Evolutionary conservation across 2,797 vertebrate species (phyloP).

Genomic region (Typhlichthys subterraneus): DNA sequence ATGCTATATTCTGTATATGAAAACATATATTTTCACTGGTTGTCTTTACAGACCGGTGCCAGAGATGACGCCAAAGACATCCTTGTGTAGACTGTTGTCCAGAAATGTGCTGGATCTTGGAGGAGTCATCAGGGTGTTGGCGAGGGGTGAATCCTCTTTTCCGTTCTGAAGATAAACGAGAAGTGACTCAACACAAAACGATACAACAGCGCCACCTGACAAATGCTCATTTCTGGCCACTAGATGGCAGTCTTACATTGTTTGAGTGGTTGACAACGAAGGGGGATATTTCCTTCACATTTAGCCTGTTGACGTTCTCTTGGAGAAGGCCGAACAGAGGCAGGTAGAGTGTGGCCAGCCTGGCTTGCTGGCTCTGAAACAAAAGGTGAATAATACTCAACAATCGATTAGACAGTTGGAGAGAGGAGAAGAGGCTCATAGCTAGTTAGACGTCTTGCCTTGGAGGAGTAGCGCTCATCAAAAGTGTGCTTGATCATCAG

Average conservation of each 20-base stretch:
- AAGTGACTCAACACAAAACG: not conserved
- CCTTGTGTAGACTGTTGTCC: constrained; percentile 92
- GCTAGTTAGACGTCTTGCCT: constrained; percentile 69
- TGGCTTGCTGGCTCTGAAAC: constrained; percentile 91
- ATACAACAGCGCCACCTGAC: not conserved
- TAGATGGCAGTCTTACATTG: constrained; percentile 81
- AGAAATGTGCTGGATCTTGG: constrained; percentile 85
- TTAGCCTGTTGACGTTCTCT: constrained; percentile 94
- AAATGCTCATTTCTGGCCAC: constrained; percentile 40
- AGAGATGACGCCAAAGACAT: constrained; percentile 95
- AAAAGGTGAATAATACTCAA: constrained; percentile 23
- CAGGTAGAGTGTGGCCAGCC: constrained; percentile 93
- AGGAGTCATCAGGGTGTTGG: constrained; percentile 85
- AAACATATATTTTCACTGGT: not conserved
- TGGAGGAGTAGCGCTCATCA: constrained; percentile 90
- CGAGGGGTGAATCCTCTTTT: constrained; percentile 83
- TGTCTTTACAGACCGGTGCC: constrained; percentile 82
- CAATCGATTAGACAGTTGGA: not conserved
- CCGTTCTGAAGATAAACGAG: constrained; percentile 75
- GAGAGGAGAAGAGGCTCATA: not conserved
- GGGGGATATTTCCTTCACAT: constrained; percentile 88
- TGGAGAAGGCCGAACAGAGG: constrained; percentile 92
- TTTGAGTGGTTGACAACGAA: constrained; percentile 83
- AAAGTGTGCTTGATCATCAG: constrained; percentile 96
- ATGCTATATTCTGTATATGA: not conserved